Evolutionary conservation across 2,797 vertebrate species (phyloP), one percentile per base, ranked within the genome.

Genomic region (Phoxinus dragarum): DNA sequence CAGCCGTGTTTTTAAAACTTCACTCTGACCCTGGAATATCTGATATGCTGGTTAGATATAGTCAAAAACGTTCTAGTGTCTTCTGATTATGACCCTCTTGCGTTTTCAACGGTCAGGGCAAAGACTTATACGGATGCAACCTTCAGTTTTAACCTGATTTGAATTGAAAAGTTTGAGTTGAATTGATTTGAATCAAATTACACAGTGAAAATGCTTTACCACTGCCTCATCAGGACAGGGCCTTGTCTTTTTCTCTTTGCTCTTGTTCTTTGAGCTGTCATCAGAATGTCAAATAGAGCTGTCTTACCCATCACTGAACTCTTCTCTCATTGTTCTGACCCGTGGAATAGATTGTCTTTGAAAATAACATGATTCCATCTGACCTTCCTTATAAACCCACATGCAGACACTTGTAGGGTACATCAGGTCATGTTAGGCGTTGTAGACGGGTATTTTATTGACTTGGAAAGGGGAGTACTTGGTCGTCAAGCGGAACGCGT

Each of bases 241-340:
- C 38, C 61, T 74, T 88, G 84, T 90, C 79, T 67, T 82, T 88
- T 87, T 88, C 47, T 82, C 73, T 82, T 84, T 76, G 77, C 74
- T 86, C 77, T 85, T 85, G 81, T 87, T 83, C 42, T 38, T 71
- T 78, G 72, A 78, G 52, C 79, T 89, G 84, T 88, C 84, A 87
- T 88, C 72, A 86, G 44, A 47, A 27, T 79, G 80, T 86, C 88
- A 89, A 85, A 81, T 74, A 73, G 81, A 86, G 74, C 80, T 73
- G 80, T 72, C 81, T 87, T 84, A 89, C 85, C 84, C 78, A 88
- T 88, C 86, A 89, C 56, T 84, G 85, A 82, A 87, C 69, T 77
- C 81, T 38, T 86, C 75, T 82, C 82, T 85, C 81, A 40, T 73
- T 86, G 81, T 72, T 86, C 79, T 82, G 80, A 77, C 83, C 82